Evolutionary conservation across 2,797 vertebrate species (phyloP), one percentile per base, ranked within the genome.

Genomic region (Myoxocephalus aenaeus): DNA sequence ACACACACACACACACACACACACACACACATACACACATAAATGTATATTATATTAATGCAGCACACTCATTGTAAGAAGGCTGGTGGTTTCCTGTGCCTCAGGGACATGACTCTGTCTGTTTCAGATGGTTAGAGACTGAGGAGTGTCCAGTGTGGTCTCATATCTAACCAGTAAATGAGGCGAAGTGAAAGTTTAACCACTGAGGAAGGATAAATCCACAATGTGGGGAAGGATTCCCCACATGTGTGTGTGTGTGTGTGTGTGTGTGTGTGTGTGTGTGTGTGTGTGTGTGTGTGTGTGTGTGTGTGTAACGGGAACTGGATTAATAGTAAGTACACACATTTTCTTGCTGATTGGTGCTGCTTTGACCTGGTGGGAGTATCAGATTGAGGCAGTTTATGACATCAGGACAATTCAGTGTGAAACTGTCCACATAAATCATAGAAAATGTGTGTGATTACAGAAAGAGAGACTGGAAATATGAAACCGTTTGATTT

Each of bases 111-210:
- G 50, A 51, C 51, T 3, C 40, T 29, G 70, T 75, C 68, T 51
- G 72, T 54, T 25, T 44, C 22, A 5, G 72, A 70, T 56, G 78
- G 78, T 83, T 82, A 58, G 50, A 73, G 65, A 27, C 36, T 73
- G n/a, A 72, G 71, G 54, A 81, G 69, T 81, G 56, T 67, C 40
- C 73, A 80, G 29, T 54, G 62, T 65, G 69, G 75, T 76, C 62
- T 65, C 63, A 77, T 70, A 67, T 83, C 44, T 76, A 65, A 79
- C 36, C 77, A 83, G 79, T 25, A 79, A 91, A 87, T 87, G 80
- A 62, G 62, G 75, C n/a, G 50, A 84, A 85, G 83, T 85, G n/a
- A 81, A 70, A 74, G 34, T 25, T 36, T 50, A 56, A 66, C 69
- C 75, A 74, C 70, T 72, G 69, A 75, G 48, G 62, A 51, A 67